phyloP scores from a whole-genome alignment of 2,113 vertebrate species.

The Antigone vipio region DNA sequence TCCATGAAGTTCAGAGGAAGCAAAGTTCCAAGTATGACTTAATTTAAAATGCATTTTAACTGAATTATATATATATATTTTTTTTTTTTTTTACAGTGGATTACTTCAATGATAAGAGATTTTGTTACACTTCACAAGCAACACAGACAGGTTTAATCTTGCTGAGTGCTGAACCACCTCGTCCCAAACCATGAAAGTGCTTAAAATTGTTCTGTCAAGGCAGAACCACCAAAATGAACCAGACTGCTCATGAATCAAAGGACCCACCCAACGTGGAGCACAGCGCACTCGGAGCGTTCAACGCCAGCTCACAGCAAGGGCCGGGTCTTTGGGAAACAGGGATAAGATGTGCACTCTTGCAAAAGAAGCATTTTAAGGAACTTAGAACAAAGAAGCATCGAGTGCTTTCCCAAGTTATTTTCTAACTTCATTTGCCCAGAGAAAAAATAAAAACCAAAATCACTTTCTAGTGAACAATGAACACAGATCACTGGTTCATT shows the following conservation, averaged over 20 bases:
- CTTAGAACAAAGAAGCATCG: not conserved
- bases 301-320: not conserved
- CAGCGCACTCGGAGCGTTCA: not conserved
- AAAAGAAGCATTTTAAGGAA: not conserved
- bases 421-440: not conserved
- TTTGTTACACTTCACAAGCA: not conserved
- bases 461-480: not conserved
- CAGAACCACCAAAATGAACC: not conserved
- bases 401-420: not conserved
- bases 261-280: not conserved
- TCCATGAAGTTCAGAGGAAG: not conserved
- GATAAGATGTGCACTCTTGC: not conserved
- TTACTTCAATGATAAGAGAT: not conserved
- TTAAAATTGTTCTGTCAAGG: not conserved
- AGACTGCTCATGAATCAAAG: not conserved
- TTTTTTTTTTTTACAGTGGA: not conserved
- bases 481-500: not conserved
- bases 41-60: not conserved
- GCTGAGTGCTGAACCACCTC: not conserved
- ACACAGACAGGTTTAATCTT: not conserved
- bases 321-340: not conserved
- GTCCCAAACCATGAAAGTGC: not conserved
- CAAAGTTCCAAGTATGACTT: not conserved
- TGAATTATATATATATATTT: not conserved
- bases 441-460: not conserved